phyloP scores from a whole-genome alignment of 1,140 invertebrate species.

The Mercenaria mercenaria region DNA sequence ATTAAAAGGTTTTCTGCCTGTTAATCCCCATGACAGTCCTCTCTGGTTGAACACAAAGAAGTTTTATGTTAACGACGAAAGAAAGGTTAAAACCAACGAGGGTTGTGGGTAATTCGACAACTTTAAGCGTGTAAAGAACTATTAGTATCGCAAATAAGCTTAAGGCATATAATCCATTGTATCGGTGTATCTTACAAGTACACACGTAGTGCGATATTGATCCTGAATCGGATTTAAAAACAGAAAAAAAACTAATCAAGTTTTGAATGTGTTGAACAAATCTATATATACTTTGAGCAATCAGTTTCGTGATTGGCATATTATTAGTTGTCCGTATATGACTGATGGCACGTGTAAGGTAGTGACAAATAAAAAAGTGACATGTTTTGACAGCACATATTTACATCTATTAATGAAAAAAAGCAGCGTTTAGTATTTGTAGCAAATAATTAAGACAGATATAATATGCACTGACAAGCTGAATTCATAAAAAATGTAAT shows the following conservation, averaged over 20 bases:
- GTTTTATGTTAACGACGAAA: background rate
- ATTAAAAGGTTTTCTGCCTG: background rate
- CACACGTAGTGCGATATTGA: background rate
- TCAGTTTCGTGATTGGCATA: background rate
- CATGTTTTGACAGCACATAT: background rate
- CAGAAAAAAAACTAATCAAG: background rate
- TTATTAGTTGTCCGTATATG: background rate
- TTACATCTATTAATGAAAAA: background rate
- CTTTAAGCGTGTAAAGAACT: constrained; percentile 23
- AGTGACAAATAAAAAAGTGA: background rate
- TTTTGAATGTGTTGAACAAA: background rate
- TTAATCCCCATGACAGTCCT: background rate
- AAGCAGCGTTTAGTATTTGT: background rate
- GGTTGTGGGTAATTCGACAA: constrained; percentile 35
- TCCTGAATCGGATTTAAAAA: background rate
- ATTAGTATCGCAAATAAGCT: constrained; percentile 19
- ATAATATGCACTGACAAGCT: background rate
- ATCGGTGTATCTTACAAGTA: background rate
- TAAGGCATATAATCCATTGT: constrained; percentile 11
- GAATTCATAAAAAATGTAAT: too few relatives aligned
- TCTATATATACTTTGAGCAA: too few relatives aligned
- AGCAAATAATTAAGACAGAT: background rate
- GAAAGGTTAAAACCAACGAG: constrained; percentile 11
- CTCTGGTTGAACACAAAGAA: constrained; percentile 29
- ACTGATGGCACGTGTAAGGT: background rate